Evolutionary conservation across 2,797 vertebrate species (phyloP), one percentile per base, ranked within the genome.

Genomic region (Notolepis coatsorum): DNA sequence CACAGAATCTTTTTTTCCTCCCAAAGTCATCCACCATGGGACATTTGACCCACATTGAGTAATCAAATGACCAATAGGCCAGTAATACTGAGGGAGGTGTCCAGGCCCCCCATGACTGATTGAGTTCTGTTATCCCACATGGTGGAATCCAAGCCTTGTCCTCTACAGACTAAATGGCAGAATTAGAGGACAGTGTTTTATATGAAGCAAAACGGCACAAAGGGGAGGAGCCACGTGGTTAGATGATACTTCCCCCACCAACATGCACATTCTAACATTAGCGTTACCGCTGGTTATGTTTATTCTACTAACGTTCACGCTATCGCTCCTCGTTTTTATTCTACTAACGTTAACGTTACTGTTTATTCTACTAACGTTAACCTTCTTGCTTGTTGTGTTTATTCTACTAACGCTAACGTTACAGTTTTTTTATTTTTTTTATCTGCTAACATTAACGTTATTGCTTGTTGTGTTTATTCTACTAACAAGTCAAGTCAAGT

Each of bases 1-100:
- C 73, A 79, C 48, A 30, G 48, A 56, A 56, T 58, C 12, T 18
- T 64, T 47, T 59, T 68, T 43, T 59, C 46, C 31, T 61, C 18
- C 28, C 58, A 37, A 41, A 67, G 65, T 86, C 71, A 77, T 77
- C 77, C 79, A 53, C 87, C 83, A 71, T 80, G 79, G 78, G 75
- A 85, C 79, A 85, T 86, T 59, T 80, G 60, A 77, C 75, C 74
- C 63, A 54, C 59, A 70, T 72, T 61, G 71, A 82, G 69, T 80
- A 80, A 89, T 87, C 82, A 84, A 84, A 71, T 21, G 73, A 87
- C 87, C 85, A 50, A 86, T 86, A 77, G 62, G 53, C 51, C 50
- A 56, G 56, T 64, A 77, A 80, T 55, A 71, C 67, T 50, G 67
- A 80, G 70, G 64, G 73, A 77, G 53, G 74, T 72, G 72, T 72